A percentile compares a stretch with the other conserved stretches of the same genome.
Evolutionary conservation across 1,140 invertebrate species (phyloP).

Genomic region (Heliothis subflexa): DNA sequence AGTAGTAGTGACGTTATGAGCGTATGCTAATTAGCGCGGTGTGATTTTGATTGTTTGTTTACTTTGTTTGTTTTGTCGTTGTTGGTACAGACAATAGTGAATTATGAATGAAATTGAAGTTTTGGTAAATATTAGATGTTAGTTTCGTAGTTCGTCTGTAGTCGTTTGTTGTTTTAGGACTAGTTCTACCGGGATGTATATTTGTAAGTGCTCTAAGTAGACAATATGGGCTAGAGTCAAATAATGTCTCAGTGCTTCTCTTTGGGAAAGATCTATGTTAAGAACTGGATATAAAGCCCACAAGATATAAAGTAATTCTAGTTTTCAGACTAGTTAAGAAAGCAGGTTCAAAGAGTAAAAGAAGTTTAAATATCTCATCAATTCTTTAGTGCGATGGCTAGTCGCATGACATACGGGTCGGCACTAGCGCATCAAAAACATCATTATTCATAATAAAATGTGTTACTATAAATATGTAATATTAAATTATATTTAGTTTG

Average conservation of each 20-base stretch:
- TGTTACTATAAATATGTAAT: neutral
- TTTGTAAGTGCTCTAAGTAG: neutral
- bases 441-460: neutral
- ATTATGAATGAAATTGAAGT: conserved; percentile 50
- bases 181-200: neutral
- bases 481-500: neutral
- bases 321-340: too few species aligned
- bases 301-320: too few species aligned
- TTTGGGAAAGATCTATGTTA: too few species aligned
- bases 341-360: too few species aligned
- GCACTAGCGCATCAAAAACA: too few species aligned
- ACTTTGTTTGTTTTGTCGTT: conserved; percentile 48
- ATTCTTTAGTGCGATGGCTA: too few species aligned
- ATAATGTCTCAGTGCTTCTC: neutral
- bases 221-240: neutral
- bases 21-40: conserved; percentile 56
- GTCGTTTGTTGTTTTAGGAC: conserved; percentile 1
- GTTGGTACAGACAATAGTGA: conserved; percentile 43
- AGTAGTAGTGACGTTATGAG: conserved; percentile 42
- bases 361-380: too few species aligned
- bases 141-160: conserved; percentile 6
- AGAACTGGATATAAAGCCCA: too few species aligned
- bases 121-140: conserved; percentile 40
- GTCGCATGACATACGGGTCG: too few species aligned
- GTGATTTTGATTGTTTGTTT: conserved; percentile 48